Evolutionary conservation across 2,113 vertebrate species (phyloP), one percentile per base, ranked within the genome.

Genomic region (Hydropotes inermis): DNA sequence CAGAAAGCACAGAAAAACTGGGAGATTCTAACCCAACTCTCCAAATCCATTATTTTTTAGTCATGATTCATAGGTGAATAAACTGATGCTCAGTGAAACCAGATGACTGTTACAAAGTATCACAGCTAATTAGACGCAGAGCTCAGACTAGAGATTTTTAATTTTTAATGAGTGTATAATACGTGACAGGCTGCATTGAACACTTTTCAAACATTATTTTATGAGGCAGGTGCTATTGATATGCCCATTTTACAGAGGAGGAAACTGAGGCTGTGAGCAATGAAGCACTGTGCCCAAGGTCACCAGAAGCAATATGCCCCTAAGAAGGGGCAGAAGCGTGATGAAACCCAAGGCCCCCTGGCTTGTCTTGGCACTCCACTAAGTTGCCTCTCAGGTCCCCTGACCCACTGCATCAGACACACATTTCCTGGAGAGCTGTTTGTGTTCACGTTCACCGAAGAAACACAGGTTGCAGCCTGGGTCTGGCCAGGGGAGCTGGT

Each of bases 61-160:
- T n/a, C 7, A 23, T 57, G 33, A 67, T 30, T 85, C 67, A 61
- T 50, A 88, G 33, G 61, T 33, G 27, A 95, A 55, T 79, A 92
- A 87, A 92, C 7, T 25, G 15, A 96, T 8, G 55, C 36, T 27
- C 45, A 81, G 47, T 33, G 60, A 97, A 94, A 95, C 87, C 64
- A 55, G 21, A 28, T 33, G 17, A 23, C 3, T 57, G 54, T 12
- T 64, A 61, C 23, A 55, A 70, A 39, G 36, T 21, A 33, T 47
- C 30, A 19, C 6, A 88, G 30, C 5, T 55, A 61, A 81, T 64
- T 43, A 76, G 55, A 61, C 4, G 39, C 81, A 92, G 89, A 89
- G 39, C 33, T 39, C 50, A 61, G 52, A 47, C 3, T 50, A 50
- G n/a, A 21, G 23, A 19, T 58, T 67, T 87, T 17, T 17, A 10